A percentile compares a stretch with the other conserved stretches of the same genome.
Evolutionary conservation across 2,888 invertebrate genomes (phyloP).

Genomic region (Melanotus villosus): DNA sequence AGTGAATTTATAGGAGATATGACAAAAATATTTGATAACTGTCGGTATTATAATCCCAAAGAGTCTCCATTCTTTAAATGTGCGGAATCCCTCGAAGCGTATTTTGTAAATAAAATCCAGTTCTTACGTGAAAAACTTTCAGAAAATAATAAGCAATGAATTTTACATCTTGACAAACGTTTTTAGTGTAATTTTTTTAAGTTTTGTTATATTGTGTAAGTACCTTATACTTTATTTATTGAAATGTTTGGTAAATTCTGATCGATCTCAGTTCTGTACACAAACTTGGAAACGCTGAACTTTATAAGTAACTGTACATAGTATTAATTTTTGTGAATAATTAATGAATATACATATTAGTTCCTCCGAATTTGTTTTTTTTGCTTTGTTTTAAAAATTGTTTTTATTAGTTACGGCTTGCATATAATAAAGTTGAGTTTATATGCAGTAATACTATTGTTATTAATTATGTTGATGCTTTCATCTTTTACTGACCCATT

Average conservation of each 20-base stretch:
- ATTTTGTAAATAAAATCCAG: slow-evolving; percentile 95
- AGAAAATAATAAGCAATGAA: slow-evolving; percentile 67
- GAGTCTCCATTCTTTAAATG: slow-evolving; percentile 97
- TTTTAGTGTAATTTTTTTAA: slow-evolving; percentile 37
- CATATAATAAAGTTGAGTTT: too few species aligned
- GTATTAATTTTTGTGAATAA: slow-evolving; percentile 23
- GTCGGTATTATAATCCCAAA: slow-evolving; percentile 96
- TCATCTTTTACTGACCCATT: too few species aligned
- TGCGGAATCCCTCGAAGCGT: slow-evolving; percentile 95
- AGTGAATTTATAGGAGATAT: slow-evolving; percentile 98
- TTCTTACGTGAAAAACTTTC: slow-evolving; percentile 87
- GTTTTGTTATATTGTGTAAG: slow-evolving; percentile 23
- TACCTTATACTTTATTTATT: slow-evolving; percentile 39
- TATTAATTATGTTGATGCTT: too few species aligned
- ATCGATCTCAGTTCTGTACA: slow-evolving; percentile 26
- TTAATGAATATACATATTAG: too few species aligned
- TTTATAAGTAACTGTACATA: slow-evolving; percentile 18
- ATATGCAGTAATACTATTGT: too few species aligned
- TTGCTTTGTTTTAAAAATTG: too few species aligned
- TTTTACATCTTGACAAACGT: slow-evolving; percentile 35
- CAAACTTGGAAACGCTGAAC: background rate
- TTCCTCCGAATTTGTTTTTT: too few species aligned
- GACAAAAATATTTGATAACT: slow-evolving; percentile 99
- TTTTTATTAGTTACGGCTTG: too few species aligned
- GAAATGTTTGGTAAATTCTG: slow-evolving; percentile 28